Conservation (phyloP, 2,888 invertebrate genomes). For the Epinotia bilunana region DNA sequence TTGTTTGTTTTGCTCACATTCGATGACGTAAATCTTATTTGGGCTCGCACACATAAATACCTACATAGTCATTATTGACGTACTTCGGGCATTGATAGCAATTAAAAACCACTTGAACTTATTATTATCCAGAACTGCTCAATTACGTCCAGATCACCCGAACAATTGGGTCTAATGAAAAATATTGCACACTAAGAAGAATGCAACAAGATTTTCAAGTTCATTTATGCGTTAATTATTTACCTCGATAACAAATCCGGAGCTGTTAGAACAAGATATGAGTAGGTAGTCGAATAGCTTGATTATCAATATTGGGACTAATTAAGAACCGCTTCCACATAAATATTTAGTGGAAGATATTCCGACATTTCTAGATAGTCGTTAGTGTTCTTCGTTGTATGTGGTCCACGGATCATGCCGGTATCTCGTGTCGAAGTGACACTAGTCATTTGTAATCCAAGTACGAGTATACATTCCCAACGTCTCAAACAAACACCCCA, state of each 20-base stretch:
- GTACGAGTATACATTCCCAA: neutral
- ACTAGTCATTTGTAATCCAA: slow-evolving; percentile 35
- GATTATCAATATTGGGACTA: slow-evolving; percentile 39
- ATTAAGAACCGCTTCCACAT: slow-evolving; percentile 24
- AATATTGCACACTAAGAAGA: neutral
- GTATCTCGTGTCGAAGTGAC: slow-evolving; percentile 25
- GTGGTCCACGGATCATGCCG: slow-evolving; percentile 29
- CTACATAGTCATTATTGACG: slow-evolving; percentile 22
- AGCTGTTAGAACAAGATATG: slow-evolving; percentile 12
- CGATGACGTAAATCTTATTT: slow-evolving; percentile 37
- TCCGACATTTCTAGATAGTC: slow-evolving; percentile 26
- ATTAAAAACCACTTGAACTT: slow-evolving; percentile 21
- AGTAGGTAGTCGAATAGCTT: slow-evolving; percentile 1
- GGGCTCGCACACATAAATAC: neutral
- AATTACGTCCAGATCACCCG: neutral
- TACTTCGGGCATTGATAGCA: slow-evolving; percentile 25
- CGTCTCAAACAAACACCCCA: neutral
- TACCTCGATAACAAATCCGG: slow-evolving; percentile 27
- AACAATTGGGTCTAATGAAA: neutral
- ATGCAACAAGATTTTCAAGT: slow-evolving; percentile 4
- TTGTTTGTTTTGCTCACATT: slow-evolving; percentile 31
- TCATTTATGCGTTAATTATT: slow-evolving; percentile 1
- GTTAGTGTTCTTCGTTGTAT: slow-evolving; percentile 25
- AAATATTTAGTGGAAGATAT: slow-evolving; percentile 21
- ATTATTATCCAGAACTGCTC: slow-evolving; percentile 4